Conservation (phyloP, 2,113 vertebrate genomes). For the Erythrolamprus reginae region DNA sequence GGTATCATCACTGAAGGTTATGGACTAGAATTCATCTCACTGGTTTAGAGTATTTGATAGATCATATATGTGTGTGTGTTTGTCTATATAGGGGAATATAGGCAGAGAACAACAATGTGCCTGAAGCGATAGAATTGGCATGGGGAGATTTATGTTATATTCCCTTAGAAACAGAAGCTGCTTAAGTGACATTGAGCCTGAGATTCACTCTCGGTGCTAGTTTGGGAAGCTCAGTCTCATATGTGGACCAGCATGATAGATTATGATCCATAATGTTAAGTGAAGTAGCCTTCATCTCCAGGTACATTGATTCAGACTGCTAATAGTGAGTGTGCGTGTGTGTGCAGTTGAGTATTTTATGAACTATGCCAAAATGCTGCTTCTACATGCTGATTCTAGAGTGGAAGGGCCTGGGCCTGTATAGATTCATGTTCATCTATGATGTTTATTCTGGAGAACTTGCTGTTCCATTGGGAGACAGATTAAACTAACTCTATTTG, state of each 20-base stretch:
- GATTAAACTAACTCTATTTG: not conserved
- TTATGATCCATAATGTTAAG: not conserved
- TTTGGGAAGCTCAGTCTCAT: not conserved
- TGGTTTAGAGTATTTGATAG: not conserved
- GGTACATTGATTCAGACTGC: not conserved
- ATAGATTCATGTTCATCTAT: too few species aligned
- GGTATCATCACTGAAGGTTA: not conserved
- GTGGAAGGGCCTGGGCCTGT: too few species aligned
- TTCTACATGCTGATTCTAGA: not conserved
- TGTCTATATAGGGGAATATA: not conserved
- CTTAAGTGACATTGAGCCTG: not conserved
- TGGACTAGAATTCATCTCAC: not conserved
- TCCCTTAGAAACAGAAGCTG: not conserved
- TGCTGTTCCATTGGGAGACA: not conserved
- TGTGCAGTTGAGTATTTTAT: not conserved
- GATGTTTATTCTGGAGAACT: too few species aligned
- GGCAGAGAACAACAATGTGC: not conserved
- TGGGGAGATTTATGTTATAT: not conserved
- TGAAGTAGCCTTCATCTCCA: not conserved
- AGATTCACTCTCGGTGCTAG: not conserved
- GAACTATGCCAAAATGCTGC: not conserved
- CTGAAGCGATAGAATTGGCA: not conserved
- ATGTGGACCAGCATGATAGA: not conserved
- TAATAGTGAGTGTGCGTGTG: not conserved
- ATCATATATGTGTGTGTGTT: not conserved